Conservation (phyloP, 1,140 invertebrate species). For the Anastrepha ludens region DNA sequence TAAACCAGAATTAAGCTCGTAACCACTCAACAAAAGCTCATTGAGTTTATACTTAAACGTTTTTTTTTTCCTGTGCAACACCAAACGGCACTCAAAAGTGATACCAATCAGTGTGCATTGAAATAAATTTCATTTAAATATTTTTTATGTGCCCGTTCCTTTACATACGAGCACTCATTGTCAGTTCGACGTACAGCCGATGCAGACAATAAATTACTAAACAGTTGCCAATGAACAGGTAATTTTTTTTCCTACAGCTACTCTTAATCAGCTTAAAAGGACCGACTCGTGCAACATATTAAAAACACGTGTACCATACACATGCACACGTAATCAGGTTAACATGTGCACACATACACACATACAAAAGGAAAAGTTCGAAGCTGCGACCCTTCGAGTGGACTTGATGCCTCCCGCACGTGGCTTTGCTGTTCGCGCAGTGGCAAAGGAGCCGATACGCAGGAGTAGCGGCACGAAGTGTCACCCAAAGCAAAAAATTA, state of each 20-base stretch:
- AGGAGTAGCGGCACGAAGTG: background rate
- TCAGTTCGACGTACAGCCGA: background rate
- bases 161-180: background rate
- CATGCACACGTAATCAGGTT: no score
- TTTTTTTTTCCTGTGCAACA: background rate
- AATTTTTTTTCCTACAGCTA: background rate
- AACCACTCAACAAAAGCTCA: constrained; percentile 38
- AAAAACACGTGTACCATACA: constrained; percentile 34
- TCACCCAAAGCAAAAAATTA: background rate
- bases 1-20: constrained; percentile 8
- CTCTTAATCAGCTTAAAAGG: constrained; percentile 51
- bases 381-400: background rate
- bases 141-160: background rate
- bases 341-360: background rate
- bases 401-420: background rate
- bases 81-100: background rate
- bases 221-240: constrained; percentile 39
- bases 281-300: constrained; percentile 42
- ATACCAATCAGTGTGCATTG: constrained; percentile 35
- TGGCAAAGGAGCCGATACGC: background rate
- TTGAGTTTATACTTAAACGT: background rate
- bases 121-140: constrained; percentile 47
- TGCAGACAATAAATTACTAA: constrained; percentile 49
- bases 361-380: background rate
- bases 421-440: background rate